Evolutionary conservation across 1,140 invertebrate genomes (phyloP).

Genomic region (Cotesia typhae): DNA sequence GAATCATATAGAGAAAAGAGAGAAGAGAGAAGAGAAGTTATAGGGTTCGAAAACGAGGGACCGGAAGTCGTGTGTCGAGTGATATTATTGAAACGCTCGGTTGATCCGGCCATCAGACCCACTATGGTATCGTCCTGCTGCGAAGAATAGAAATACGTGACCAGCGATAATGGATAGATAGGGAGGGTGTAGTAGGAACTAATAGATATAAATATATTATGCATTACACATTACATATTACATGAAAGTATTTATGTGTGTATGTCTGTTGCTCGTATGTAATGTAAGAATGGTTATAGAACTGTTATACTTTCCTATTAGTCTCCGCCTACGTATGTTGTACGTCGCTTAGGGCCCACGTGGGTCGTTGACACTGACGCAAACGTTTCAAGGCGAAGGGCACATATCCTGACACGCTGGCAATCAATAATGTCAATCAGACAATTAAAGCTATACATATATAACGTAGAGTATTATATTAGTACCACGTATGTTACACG

Average conservation of each 20-base stretch:
- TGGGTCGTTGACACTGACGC: slow-evolving; percentile 54
- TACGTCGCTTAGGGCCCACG: slow-evolving; percentile 38
- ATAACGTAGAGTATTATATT: too few relatives aligned
- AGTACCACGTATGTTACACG: not conserved
- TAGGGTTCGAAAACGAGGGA: not conserved
- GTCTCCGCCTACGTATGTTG: slow-evolving; percentile 48
- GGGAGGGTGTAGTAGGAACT: not conserved
- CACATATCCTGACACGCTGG: slow-evolving; percentile 6
- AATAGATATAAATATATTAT: slow-evolving; percentile 6
- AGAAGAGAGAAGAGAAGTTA: not conserved
- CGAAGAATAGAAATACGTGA: slow-evolving; percentile 24
- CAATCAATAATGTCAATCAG: slow-evolving; percentile 29
- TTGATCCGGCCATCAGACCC: slow-evolving; percentile 9
- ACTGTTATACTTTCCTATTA: slow-evolving; percentile 50
- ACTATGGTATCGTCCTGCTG: slow-evolving; percentile 1
- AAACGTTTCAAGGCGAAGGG: slow-evolving; percentile 25
- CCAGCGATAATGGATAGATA: slow-evolving; percentile 30
- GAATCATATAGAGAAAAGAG: too few relatives aligned
- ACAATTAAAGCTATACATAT: not conserved
- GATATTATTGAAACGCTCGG: slow-evolving; percentile 24
- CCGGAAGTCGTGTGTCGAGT: slow-evolving; percentile 19
- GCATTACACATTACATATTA: too few relatives aligned
- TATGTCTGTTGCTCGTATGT: not conserved
- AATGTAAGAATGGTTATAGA: slow-evolving; percentile 36
- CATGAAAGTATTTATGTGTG: too few relatives aligned